These are phyloP conservation scores for Botia almorhae DNA, from an alignment of 2,797 vertebrate genomes.

Conservation along the genomic window DNA sequence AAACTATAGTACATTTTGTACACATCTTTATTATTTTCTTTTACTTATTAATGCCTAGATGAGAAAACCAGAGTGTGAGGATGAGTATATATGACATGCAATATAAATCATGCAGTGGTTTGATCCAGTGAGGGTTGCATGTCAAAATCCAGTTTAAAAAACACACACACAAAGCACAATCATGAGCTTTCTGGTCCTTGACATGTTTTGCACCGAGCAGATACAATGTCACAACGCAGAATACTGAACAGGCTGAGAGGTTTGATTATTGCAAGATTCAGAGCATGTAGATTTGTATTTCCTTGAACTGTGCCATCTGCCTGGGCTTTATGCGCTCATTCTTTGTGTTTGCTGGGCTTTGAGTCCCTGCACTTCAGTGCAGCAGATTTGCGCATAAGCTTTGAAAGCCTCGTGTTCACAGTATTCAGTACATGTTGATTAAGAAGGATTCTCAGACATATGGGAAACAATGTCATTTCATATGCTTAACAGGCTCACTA, in stretches of 20 bases:
- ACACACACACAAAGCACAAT: slow-evolving; percentile 49
- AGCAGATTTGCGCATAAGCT: slow-evolving; percentile 56
- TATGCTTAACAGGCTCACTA: slow-evolving; percentile 11
- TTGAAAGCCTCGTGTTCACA: slow-evolving; percentile 60
- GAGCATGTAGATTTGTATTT: slow-evolving; percentile 72
- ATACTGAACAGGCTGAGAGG: slow-evolving; percentile 52
- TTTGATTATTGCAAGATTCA: slow-evolving; percentile 69
- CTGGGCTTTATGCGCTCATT: slow-evolving; percentile 62
- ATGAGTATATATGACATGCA: slow-evolving; percentile 70
- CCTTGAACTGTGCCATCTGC: slow-evolving; percentile 69
- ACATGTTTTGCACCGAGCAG: slow-evolving; percentile 50
- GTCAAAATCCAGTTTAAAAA: slow-evolving; percentile 70
- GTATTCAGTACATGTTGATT: slow-evolving; percentile 64
- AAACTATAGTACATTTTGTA: neutral
- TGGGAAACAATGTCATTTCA: slow-evolving; percentile 52
- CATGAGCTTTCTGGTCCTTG: slow-evolving; percentile 56
- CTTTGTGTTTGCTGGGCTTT: slow-evolving; percentile 64
- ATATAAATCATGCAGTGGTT: slow-evolving; percentile 77
- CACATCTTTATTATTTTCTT: neutral
- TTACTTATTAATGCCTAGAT: neutral
- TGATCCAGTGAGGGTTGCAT: slow-evolving; percentile 75
- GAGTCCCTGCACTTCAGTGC: slow-evolving; percentile 54
- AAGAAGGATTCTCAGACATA: slow-evolving; percentile 61
- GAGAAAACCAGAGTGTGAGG: slow-evolving; percentile 52
- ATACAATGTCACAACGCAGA: slow-evolving; percentile 65